These are phyloP conservation scores for Pseudanteris insignis DNA, from an alignment of 2,888 invertebrate species.

Conservation along the genomic window DNA sequence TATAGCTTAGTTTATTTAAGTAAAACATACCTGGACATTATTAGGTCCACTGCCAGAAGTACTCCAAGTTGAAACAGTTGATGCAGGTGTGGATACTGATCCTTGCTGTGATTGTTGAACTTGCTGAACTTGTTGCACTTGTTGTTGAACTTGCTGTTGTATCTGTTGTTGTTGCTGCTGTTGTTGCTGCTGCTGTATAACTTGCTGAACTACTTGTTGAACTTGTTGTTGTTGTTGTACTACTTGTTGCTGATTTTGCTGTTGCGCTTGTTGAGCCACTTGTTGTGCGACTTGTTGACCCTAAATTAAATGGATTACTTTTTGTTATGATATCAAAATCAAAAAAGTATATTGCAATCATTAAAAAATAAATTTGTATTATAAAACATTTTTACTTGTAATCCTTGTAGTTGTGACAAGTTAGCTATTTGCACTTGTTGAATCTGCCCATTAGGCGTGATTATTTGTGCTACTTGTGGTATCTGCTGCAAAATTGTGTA, in stretches of 20 bases:
- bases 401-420: slow-evolving; percentile 67
- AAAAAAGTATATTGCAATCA: not conserved
- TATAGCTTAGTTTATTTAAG: too few species aligned
- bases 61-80: slow-evolving; percentile 61
- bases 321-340: too few species aligned
- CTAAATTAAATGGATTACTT: slow-evolving; percentile 32
- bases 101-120: slow-evolving; percentile 63
- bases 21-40: slow-evolving; percentile 60
- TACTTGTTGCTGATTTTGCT: slow-evolving; percentile 52
- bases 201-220: slow-evolving; percentile 60
- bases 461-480: slow-evolving; percentile 80
- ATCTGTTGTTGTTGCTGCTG: slow-evolving; percentile 51
- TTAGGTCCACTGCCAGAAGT: slow-evolving; percentile 61
- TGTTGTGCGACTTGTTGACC: slow-evolving; percentile 61
- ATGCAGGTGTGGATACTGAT: slow-evolving; percentile 63
- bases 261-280: slow-evolving; percentile 57
- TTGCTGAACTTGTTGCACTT: slow-evolving; percentile 52
- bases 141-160: slow-evolving; percentile 47
- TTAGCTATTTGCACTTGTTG: slow-evolving; percentile 88
- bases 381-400: slow-evolving; percentile 61
- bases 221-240: slow-evolving; percentile 51
- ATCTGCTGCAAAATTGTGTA: slow-evolving; percentile 71
- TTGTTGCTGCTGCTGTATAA: slow-evolving; percentile 54
- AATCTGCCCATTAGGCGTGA: slow-evolving; percentile 89
- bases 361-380: not conserved